Conservation (phyloP, 2,113 vertebrate species). For the Takifugu bimaculatus region DNA sequence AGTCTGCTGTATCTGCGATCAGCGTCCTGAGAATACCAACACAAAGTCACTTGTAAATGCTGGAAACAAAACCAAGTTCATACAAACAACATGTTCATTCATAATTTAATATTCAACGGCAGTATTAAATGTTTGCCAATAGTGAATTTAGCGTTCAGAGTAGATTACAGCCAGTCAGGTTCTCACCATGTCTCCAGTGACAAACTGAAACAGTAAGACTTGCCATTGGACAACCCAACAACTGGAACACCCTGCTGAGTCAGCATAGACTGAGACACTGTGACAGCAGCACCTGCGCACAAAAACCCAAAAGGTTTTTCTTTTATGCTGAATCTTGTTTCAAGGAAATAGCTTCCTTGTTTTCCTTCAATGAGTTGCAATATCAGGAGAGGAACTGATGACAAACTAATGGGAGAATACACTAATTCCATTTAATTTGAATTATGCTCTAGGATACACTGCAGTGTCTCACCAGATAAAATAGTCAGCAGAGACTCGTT, state of each 20-base stretch:
- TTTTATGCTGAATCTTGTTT: too few species aligned
- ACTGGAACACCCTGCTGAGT: constrained; percentile 93
- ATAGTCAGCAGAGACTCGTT: constrained; percentile 89
- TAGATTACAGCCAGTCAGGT: too few species aligned
- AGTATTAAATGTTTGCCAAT: not conserved
- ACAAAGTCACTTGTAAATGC: not conserved
- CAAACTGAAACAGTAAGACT: constrained; percentile 92
- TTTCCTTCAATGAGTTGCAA: too few species aligned
- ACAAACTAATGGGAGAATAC: too few species aligned
- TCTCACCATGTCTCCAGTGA: constrained; percentile 79
- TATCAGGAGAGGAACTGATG: too few species aligned
- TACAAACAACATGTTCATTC: not conserved
- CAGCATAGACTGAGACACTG: constrained; percentile 88
- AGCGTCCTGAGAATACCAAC: constrained; percentile 80
- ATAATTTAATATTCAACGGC: not conserved
- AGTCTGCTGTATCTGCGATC: constrained; percentile 92
- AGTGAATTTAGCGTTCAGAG: too few species aligned
- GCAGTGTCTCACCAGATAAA: constrained; percentile 81
- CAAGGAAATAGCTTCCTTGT: too few species aligned
- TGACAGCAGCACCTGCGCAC: constrained; percentile 80
- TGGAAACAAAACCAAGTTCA: not conserved
- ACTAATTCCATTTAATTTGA: not conserved
- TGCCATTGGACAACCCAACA: constrained; percentile 90
- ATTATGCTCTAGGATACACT: not conserved
- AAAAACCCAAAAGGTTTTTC: not conserved